Conservation (phyloP, 37 sponge, comb jelly and placozoan species). For the Diacarnus erythraeanus region DNA sequence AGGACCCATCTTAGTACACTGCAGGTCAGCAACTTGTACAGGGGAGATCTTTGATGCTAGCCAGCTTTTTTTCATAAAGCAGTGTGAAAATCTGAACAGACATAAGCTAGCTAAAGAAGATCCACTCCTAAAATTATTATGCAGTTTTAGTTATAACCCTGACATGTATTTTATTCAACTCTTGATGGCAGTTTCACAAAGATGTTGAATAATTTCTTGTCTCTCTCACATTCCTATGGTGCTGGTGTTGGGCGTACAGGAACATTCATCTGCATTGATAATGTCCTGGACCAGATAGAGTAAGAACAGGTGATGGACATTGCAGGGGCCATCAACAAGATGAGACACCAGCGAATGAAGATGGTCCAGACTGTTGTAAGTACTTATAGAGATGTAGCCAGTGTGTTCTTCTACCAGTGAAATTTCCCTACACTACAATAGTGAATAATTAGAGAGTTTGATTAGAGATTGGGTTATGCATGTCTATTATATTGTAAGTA, state of each 20-base stretch:
- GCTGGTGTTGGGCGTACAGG: conserved; percentile 88
- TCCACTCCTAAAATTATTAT: neutral
- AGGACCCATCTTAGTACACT: conserved; percentile 60
- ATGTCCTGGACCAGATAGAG: conserved; percentile 53
- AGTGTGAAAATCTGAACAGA: too few relatives aligned
- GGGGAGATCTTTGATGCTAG: neutral
- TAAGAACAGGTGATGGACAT: conserved; percentile 62
- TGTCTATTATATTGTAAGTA: too few relatives aligned
- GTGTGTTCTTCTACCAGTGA: too few relatives aligned
- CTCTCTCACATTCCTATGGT: conserved; percentile 23
- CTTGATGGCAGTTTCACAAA: too few relatives aligned
- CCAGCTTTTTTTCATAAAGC: too few relatives aligned
- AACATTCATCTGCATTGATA: conserved; percentile 72
- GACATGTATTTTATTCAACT: neutral
- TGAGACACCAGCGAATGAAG: conserved; percentile 63
- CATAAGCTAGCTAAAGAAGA: neutral
- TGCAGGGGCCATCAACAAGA: conserved; percentile 33
- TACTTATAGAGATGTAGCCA: too few relatives aligned
- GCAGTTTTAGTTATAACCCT: neutral
- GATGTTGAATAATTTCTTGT: too few relatives aligned
- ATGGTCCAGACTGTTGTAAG: conserved; percentile 69
- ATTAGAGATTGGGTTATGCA: too few relatives aligned
- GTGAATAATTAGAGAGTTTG: too few relatives aligned
- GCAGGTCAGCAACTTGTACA: conserved; percentile 40
- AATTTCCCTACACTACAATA: too few relatives aligned